Evolutionary conservation across 2,797 vertebrate species (phyloP), one percentile per base, ranked within the genome.

Genomic region (Sphenodon punctatus): DNA sequence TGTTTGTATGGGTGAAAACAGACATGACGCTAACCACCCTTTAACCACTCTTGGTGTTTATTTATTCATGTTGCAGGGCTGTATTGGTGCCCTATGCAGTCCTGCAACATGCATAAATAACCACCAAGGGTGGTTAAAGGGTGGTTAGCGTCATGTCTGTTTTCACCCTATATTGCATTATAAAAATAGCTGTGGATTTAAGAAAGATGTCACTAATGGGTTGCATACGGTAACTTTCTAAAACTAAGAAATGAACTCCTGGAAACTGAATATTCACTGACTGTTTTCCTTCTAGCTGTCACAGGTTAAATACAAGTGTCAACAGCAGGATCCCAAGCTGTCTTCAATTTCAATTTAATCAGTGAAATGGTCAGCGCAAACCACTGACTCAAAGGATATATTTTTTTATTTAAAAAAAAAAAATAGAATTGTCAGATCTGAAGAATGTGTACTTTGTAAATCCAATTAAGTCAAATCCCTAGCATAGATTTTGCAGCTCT

Each of bases 331-430:
- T 71, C 3, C 16, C 73, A 78, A 63, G 42, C 61, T 71, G 69
- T 61, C 63, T 75, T 87, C 78, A 22, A 5, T 60, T 67, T 60
- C 69, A 64, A 53, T 75, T 84, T 75, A 69, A 84, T 59, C 63
- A 61, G 23, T 43, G 58, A 73, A 83, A 80, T n/a, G 73, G 77
- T 70, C 75, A 82, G 49, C 30, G 48, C 32, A 75, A 83, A 39
- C 41, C 42, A 79, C 70, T 38, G 48, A 46, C 71, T 84, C 4
- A 1, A 70, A 90, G 79, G 70, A 80, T 38, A 89, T 88, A 88
- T n/a, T n/a, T n/a, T n/a, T n/a, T n/a, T 88, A 87, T 89, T 89
- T 90, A 75, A 75, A 88, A 79, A 51, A 76, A 84, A 45, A 80
- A 87, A 77, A 32, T 13, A 85, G 34, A 65, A 84, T 77, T 64